Conservation (phyloP, 2,113 vertebrate genomes). For the Phainopepla nitens region DNA sequence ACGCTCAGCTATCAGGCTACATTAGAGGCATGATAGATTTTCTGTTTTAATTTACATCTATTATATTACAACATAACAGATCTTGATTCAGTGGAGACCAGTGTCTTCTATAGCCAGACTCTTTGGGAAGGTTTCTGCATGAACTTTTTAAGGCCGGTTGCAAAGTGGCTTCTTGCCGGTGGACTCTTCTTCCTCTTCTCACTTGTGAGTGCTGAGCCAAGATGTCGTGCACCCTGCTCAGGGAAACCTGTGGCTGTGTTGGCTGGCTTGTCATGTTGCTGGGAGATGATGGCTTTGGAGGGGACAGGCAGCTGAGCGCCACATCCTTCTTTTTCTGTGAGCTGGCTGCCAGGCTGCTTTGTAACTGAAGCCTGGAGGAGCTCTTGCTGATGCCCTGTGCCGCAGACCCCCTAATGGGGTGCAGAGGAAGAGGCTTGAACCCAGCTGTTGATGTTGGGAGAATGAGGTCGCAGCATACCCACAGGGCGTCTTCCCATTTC, state of each 20-base stretch:
- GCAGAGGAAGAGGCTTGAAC: background rate
- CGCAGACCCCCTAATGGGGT: fast-evolving
- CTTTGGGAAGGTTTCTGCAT: constrained; percentile 58
- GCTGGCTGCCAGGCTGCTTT: background rate
- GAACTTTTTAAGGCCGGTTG: constrained; percentile 51
- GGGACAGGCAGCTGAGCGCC: background rate
- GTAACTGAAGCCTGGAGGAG: background rate
- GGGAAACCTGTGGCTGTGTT: background rate
- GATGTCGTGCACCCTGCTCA: background rate
- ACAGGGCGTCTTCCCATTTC: background rate
- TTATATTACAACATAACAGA: constrained; percentile 84
- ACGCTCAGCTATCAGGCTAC: constrained; percentile 83
- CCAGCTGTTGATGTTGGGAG: background rate
- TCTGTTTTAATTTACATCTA: constrained; percentile 98
- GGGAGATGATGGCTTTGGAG: background rate
- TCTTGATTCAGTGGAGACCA: constrained; percentile 72
- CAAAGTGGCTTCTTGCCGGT: background rate
- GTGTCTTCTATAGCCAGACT: constrained; percentile 63
- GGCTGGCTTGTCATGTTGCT: background rate
- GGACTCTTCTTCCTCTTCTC: background rate
- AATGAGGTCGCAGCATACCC: background rate
- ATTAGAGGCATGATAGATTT: constrained; percentile 97
- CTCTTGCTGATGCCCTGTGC: background rate
- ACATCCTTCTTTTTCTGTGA: background rate
- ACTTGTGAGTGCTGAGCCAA: background rate